A percentile compares a stretch with the other conserved stretches of the same genome.
phyloP scores from a whole-genome alignment of 1,140 invertebrate species.

The Rhynchophorus ferrugineus region DNA sequence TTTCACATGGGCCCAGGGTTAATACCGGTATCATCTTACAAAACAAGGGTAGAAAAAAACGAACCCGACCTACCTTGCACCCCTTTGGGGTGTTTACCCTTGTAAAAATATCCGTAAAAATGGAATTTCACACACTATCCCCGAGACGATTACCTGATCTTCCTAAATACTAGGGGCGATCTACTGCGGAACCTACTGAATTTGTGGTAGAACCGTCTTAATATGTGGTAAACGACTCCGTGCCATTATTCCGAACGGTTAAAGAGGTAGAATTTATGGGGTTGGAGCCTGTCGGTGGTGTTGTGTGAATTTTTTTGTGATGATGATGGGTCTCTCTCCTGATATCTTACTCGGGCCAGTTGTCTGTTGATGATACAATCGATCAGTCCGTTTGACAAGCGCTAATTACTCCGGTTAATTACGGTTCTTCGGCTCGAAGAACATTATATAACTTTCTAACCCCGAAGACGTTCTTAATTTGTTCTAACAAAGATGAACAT shows the following conservation, averaged over 20 bases:
- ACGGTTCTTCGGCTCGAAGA: too few species aligned
- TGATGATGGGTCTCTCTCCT: too few species aligned
- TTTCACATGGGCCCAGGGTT: slow-evolving; percentile 18
- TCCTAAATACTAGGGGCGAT: not conserved
- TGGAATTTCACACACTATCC: slow-evolving; percentile 13
- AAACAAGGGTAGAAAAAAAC: slow-evolving; percentile 1
- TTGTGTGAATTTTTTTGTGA: too few species aligned
- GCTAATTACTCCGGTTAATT: too few species aligned
- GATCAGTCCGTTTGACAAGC: too few species aligned
- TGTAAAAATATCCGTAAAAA: slow-evolving; percentile 5
- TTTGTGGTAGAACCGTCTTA: slow-evolving; percentile 19
- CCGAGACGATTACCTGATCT: not conserved
- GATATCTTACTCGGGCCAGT: too few species aligned
- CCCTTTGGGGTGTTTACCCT: slow-evolving; percentile 13
- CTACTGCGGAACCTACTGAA: not conserved
- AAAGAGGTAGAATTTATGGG: not conserved
- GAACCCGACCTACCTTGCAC: not conserved
- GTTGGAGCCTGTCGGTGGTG: too few species aligned
- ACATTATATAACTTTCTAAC: too few species aligned
- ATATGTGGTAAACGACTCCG: slow-evolving; percentile 22
- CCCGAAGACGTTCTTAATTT: too few species aligned
- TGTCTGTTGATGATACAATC: too few species aligned
- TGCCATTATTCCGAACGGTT: not conserved
- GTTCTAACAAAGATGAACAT: too few species aligned
- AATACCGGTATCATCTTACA: slow-evolving; percentile 23